A percentile compares a stretch with the other conserved stretches of the same genome.
Evolutionary conservation across 2,113 vertebrate genomes (phyloP).

Genomic region (Arizona elegans): DNA sequence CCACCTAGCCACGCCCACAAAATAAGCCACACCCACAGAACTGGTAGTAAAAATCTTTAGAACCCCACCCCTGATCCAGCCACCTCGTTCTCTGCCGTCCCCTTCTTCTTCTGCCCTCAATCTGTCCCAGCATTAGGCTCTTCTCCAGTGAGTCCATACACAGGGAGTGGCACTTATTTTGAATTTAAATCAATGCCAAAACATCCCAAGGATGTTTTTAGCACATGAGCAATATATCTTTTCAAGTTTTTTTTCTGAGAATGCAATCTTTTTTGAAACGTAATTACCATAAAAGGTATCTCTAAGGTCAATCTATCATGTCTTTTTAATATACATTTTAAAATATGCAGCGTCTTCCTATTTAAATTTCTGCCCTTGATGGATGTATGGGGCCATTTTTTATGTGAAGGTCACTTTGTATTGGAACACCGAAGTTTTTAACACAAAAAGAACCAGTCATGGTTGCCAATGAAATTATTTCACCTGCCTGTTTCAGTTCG

Average conservation of each 20-base stretch:
- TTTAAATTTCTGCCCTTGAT: background rate
- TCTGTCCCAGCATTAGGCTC: no score
- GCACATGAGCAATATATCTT: background rate
- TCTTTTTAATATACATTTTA: background rate
- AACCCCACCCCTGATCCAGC: no score
- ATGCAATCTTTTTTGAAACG: background rate
- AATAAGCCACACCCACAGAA: no score
- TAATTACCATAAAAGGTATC: background rate
- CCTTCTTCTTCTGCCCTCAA: no score
- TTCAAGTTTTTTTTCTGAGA: background rate
- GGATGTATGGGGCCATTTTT: background rate
- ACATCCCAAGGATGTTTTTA: background rate
- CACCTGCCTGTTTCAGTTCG: background rate
- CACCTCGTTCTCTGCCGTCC: no score
- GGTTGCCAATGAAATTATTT: background rate
- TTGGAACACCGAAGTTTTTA: background rate
- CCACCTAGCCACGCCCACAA: no score
- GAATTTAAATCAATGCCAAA: background rate
- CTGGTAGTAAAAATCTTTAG: no score
- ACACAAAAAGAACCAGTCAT: background rate
- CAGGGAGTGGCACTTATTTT: background rate
- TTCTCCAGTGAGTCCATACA: background rate
- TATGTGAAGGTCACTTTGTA: background rate
- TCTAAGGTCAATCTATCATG: background rate
- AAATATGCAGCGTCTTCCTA: background rate